Base-by-base conservation (phyloP, 1,140 invertebrate species). In the Cydia fagiglandana region DNA sequence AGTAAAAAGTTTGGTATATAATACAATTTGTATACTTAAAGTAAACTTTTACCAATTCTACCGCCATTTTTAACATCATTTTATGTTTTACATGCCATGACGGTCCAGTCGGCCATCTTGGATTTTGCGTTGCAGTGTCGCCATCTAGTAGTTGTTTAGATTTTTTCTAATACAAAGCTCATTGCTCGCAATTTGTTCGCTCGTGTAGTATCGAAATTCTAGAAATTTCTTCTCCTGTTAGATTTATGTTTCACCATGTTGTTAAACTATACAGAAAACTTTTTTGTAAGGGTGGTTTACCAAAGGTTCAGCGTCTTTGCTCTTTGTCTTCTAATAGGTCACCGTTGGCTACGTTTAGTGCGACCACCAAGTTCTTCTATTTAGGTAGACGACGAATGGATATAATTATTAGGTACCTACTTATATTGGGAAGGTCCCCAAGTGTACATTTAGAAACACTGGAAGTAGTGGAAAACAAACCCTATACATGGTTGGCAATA, bases 51-150 rank as follows among this genome's bases (percentile, higher is more conserved):
- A 56, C 53, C 15, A n/a, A 56, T 56, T 56, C 2, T 56, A 56
- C 53, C 53, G 53, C 53, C 53, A 17, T 56, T 56, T 56, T 56
- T 9, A 56, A 56, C 10, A 10, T 47, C 13, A 15, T 17, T 9
- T 12, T 70, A 38, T 20, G 66, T 38, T 70, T 70, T 6, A 70
- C 41, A 20, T 41, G 6, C 41, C 50, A 64, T 73, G 64, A 45
- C 61, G 34, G 38, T 56, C 34, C 50, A 64, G 75, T 53, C 82
- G 56, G 86, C 84, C 86, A 89, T 89, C 77, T 88, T 88, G 82
- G 66, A 84, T 81, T 86, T 81, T 77, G 73, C 73, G 47, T 28
- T 66, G 73, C 66, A 76, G 66, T 81, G 80, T 47, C 81, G 81
- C 84, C 84, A 81, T 87, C 85, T 87, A 80, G 79, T 70, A 78